Evolutionary conservation across 2,888 invertebrate species (phyloP), one percentile per base, ranked within the genome.

Genomic region (Ichneumoninae sp.): DNA sequence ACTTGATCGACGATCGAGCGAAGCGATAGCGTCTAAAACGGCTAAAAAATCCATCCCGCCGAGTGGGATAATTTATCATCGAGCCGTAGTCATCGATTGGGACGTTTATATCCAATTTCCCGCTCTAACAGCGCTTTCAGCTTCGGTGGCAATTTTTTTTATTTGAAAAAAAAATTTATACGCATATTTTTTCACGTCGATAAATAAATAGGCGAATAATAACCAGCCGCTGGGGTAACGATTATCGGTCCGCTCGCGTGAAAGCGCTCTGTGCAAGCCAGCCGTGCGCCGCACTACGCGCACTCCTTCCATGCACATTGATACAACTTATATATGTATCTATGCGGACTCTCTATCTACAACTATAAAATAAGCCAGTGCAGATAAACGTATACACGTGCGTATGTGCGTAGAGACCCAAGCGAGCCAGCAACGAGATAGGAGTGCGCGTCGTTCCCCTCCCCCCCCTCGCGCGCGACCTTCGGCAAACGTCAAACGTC

Each of bases 401-500:
- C 70, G 60, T 63, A 81, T 84, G 84, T 86, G 86, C 82, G 86
- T 74, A 76, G 85, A 87, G 85, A 86, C 86, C 84, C 87, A 86
- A 84, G 78, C 16, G 73, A 81, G 65, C 57, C 44, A 68, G 52
- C 68, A 60, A 63, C 68, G 66, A 63, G 57, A 36, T 75, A 71
- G 68, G 30, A 69, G 63, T 50, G 65, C 54, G 50, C 77, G 54
- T 69, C 66, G 26, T 68, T 75, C 36, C 71, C 54, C 70, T 19
- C 19, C 77, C 57, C 75, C 57, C 33, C 36, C 65, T 47, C n/a
- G 63, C 70, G 33, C 54, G 66, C 92, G 93, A 92, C 93, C 93
- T 93, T 93, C 93, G 89, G 90, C 90, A 92, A 93, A 93, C 93
- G 93, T 93, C 92, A 93, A 93, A 92, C 90, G 92, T 91, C 90